Base-by-base conservation (phyloP, 2,797 vertebrate genomes). In the Onychomys leucogaster region DNA sequence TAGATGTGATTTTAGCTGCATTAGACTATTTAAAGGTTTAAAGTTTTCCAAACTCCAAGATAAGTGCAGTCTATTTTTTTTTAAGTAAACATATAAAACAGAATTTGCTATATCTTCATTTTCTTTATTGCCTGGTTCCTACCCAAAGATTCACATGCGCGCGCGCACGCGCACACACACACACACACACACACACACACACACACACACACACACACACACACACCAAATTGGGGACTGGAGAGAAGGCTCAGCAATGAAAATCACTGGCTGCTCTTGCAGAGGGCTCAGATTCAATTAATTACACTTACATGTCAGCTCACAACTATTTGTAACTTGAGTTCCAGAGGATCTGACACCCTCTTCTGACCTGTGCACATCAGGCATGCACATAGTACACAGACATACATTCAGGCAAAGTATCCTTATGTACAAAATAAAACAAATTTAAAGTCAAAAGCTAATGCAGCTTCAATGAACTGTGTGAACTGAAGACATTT, bases 401-500 rank as follows among this genome's bases (percentile, higher is more conserved):
- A 86, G 34, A 71, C 67, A 71, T 37, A n/a, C 32, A 67, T 49
- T 34, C 34, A 67, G 61, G 63, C 43, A 49, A n/a, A 67, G 46
- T 34, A 25, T 32, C 19, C 61, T 49, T 12, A 37, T 55, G 34
- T 46, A 41, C 37, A 55, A 71, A 71, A 52, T 52, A 86, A 71
- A 55, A n/a, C 10, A 19, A 63, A 71, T 71, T 21, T 19, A 37
- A 46, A 34, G 21, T 65, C 11, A 5, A 25, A 19, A 5, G 16
- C 37, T 27, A 86, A 25, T 65, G n/a, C 81, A 37, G 59, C 59
- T 57, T 97, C 16, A 93, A 57, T 90, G 59, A 81, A 59, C 67
- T 88, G 1, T 78, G 94, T 91, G 46, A 71, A 61, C 61, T 27
- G 34, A 96, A 87, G 83, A 73, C 6, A n/a, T 93, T 69, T 94